Evolutionary conservation across 1,140 invertebrate species (phyloP).

Genomic region (Saccostrea echinata): DNA sequence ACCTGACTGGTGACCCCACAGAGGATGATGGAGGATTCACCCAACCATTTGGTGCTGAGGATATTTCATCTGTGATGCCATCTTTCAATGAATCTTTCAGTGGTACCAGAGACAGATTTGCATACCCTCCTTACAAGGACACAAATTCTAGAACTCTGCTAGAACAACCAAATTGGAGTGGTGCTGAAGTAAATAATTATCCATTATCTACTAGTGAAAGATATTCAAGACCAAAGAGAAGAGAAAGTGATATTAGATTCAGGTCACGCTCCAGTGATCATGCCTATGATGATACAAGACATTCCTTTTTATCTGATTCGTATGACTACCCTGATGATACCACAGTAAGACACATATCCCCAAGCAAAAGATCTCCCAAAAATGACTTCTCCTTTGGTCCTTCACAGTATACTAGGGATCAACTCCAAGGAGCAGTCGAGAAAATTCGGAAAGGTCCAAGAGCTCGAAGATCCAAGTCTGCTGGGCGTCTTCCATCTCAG

Average conservation of each 20-base stretch:
- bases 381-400: constrained; percentile 67
- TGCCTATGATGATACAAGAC: constrained; percentile 4
- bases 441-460: constrained; percentile 76
- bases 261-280: constrained; percentile 46
- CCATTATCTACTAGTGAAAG: constrained; percentile 7
- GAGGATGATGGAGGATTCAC: constrained; percentile 32
- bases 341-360: constrained; percentile 53
- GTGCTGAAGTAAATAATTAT: not conserved
- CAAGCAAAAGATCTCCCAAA: constrained; percentile 53
- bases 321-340: constrained; percentile 50
- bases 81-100: constrained; percentile 60
- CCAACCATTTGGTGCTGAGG: constrained; percentile 63
- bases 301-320: constrained; percentile 32
- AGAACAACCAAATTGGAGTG: constrained; percentile 45
- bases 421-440: constrained; percentile 79
- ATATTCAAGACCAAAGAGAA: constrained; percentile 8
- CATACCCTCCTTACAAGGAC: constrained; percentile 33
- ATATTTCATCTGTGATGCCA: constrained; percentile 76
- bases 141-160: constrained; percentile 7
- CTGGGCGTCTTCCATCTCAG: constrained; percentile 25
- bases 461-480: constrained; percentile 54
- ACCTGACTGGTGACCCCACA: constrained; percentile 64
- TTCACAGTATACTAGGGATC: constrained; percentile 79
- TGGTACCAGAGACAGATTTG: constrained; percentile 32
- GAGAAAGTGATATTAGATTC: not conserved